These are phyloP conservation scores for Didymodactylos carnosus DNA, from an alignment of 2,888 invertebrate species.

Conservation along the genomic window DNA sequence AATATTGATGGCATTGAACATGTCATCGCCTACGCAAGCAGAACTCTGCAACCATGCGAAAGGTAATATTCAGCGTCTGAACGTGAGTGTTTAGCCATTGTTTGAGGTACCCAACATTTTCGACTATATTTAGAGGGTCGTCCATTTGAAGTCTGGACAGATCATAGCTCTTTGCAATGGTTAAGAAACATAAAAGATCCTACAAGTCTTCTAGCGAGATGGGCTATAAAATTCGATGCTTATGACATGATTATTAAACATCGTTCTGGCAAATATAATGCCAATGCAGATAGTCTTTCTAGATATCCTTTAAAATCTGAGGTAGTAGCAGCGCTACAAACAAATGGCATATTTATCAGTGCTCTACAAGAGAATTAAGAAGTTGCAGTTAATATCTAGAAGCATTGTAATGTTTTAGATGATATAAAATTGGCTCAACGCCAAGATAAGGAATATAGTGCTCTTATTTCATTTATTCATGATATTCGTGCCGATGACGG, in stretches of 20 bases:
- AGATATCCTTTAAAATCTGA: too few species aligned
- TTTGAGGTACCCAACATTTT: background rate
- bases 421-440: too few species aligned
- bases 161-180: too few species aligned
- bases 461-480: too few species aligned
- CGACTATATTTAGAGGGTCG: background rate
- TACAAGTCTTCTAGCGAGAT: background rate
- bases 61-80: background rate
- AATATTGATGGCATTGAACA: background rate
- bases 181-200: background rate
- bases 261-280: background rate
- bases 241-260: background rate
- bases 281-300: background rate
- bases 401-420: too few species aligned
- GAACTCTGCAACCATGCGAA: background rate
- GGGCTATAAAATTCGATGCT: too few species aligned
- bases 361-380: too few species aligned
- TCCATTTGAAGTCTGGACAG: background rate
- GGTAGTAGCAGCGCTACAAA: too few species aligned
- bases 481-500: too few species aligned
- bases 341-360: too few species aligned
- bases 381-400: too few species aligned
- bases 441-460: too few species aligned
- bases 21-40: background rate
- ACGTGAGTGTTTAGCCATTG: background rate